Percentiles rank a stretch among this genome's conserved stretches.
Conservation (phyloP, 2,797 vertebrate genomes). For the Channallabes apus region DNA sequence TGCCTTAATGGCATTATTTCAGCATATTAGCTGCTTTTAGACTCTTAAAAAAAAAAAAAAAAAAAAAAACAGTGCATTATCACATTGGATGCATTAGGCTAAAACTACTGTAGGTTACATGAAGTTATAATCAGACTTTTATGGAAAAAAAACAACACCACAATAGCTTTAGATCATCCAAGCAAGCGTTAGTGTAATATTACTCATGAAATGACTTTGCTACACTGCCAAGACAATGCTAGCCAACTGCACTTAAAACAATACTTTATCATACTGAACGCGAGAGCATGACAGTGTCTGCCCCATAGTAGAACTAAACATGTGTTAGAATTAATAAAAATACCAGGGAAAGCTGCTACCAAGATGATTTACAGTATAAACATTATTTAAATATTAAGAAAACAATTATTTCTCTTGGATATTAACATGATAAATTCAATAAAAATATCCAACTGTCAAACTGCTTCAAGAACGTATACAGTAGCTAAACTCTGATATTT, state of each 20-base stretch:
- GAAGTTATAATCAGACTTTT: not conserved
- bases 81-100: not conserved
- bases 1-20: not conserved
- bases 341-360: not conserved
- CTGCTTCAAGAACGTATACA: not conserved
- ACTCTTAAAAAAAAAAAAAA: not conserved
- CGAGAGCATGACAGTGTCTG: not conserved
- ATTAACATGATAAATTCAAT: not conserved
- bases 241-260: not conserved
- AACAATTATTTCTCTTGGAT: not conserved
- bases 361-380: not conserved
- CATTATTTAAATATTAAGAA: not conserved
- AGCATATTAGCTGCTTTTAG: not conserved
- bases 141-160: no score
- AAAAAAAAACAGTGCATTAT: no score
- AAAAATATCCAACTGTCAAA: not conserved
- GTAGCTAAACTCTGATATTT: not conserved
- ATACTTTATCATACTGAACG: not conserved
- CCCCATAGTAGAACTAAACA: not conserved
- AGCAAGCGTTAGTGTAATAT: not conserved
- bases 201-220: not conserved
- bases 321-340: not conserved
- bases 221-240: not conserved
- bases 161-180: not conserved
- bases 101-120: not conserved